Evolutionary conservation across 2,113 vertebrate genomes (phyloP).

Genomic region (Rattus norvegicus): DNA sequence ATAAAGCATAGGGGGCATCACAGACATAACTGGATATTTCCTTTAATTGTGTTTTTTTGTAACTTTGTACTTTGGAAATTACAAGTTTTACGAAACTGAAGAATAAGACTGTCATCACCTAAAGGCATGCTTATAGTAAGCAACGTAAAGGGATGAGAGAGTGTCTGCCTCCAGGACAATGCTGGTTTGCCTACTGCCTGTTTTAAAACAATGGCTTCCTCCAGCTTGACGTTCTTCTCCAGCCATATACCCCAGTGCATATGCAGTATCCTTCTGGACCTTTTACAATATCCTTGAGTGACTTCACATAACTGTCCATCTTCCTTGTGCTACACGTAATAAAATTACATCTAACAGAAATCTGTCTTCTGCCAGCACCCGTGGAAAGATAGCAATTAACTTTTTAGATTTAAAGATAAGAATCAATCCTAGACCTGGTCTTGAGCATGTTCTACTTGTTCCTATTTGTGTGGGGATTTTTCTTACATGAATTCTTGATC

Average conservation of each 20-base stretch:
- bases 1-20: background rate
- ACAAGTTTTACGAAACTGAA: constrained; percentile 4
- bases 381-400: background rate
- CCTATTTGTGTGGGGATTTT: background rate
- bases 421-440: background rate
- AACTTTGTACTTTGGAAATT: constrained; percentile 23
- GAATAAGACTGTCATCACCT: background rate
- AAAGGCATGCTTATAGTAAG: background rate
- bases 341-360: background rate
- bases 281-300: background rate
- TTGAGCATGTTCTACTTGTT: background rate
- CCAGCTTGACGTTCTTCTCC: background rate
- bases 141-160: background rate
- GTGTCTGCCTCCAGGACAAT: background rate
- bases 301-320: background rate
- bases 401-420: background rate
- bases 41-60: background rate
- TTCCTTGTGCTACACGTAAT: background rate
- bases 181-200: background rate
- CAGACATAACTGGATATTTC: background rate
- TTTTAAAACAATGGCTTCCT: background rate
- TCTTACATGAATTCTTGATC: background rate
- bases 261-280: background rate
- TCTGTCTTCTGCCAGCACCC: background rate
- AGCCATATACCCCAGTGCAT: background rate